Evolutionary conservation across 1,140 invertebrate species (phyloP).

Genomic region (Brachionus koreanus): DNA sequence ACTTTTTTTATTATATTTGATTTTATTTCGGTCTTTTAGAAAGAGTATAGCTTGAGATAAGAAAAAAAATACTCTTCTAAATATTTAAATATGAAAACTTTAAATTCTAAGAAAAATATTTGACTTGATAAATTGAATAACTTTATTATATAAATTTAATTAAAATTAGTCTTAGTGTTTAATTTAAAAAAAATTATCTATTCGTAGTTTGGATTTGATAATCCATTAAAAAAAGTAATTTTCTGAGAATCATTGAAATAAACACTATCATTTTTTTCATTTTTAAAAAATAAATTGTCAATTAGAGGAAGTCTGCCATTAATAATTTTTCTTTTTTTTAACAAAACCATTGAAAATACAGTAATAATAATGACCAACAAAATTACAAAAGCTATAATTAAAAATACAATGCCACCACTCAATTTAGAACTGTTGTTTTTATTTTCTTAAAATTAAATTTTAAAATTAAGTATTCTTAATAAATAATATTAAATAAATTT

Average conservation of each 20-base stretch:
- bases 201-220: background rate
- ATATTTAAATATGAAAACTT: too few species aligned
- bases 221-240: background rate
- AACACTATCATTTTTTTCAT: background rate
- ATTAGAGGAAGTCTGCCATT: background rate
- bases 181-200: background rate
- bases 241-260: conserved; percentile 27
- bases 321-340: background rate
- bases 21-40: too few species aligned
- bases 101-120: too few species aligned
- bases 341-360: background rate
- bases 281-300: conserved; percentile 2
- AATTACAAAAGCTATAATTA: background rate
- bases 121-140: too few species aligned
- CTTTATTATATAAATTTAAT: background rate
- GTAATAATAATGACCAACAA: background rate
- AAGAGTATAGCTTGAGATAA: too few species aligned
- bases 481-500: background rate
- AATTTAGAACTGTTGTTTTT: background rate
- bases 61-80: too few species aligned
- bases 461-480: background rate
- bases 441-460: background rate
- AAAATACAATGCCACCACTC: background rate
- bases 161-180: background rate
- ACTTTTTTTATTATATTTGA: too few species aligned